Percentiles rank a stretch among this genome's conserved stretches.
Evolutionary conservation across 2,113 vertebrate genomes (phyloP).

Genomic region (Mesembrinibis cayennensis): DNA sequence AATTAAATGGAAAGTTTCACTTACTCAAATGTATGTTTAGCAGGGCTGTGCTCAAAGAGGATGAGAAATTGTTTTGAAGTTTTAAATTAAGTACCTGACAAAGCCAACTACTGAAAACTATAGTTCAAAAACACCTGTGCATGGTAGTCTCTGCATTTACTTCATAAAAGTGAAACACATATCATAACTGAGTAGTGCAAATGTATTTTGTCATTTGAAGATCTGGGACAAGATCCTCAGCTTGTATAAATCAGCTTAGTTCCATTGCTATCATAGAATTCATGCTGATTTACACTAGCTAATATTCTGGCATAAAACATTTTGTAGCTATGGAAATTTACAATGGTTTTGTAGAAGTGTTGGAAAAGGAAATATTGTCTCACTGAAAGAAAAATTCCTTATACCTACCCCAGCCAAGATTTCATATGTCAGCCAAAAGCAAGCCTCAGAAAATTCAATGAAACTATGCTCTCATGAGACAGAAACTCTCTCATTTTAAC

Average conservation of each 20-base stretch:
- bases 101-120: neutral
- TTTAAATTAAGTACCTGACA: neutral
- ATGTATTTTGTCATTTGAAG: neutral
- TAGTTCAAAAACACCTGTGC: neutral
- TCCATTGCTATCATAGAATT: neutral
- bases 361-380: neutral
- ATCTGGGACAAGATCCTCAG: neutral
- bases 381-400: neutral
- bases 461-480: neutral
- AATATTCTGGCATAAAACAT: neutral
- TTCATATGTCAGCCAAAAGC: neutral
- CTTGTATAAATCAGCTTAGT: neutral
- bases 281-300: neutral
- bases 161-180: neutral
- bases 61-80: neutral
- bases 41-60: neutral
- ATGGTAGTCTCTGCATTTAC: neutral
- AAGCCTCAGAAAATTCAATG: neutral
- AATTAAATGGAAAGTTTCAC: neutral
- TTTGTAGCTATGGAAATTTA: neutral
- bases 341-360: neutral
- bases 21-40: neutral
- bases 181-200: neutral
- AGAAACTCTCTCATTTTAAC: neutral
- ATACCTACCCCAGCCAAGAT: neutral